Evolutionary conservation across 2,888 invertebrate genomes (phyloP), one percentile per base, ranked within the genome.

Genomic region (Blastobasis adustella): DNA sequence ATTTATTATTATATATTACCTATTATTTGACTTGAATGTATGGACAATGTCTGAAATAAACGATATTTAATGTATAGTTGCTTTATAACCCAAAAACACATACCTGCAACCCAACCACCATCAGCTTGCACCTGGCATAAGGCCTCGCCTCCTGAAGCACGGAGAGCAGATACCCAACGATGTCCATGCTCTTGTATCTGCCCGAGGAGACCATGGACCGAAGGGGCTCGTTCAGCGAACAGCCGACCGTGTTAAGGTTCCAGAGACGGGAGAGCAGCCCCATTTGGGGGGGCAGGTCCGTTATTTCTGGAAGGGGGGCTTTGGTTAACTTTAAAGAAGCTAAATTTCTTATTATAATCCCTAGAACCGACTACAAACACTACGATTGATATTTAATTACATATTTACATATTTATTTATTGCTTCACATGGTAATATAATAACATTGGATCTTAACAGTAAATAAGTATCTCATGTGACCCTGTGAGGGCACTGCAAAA

Each of bases 171-270:
- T 98, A 99, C 0, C 91, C 96, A 47, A 99, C 93, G 37, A 96
- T 93, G 74, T 99, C 98, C 92, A 96, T 96, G 1, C 98, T 98
- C 86, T 97, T 97, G 78, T 96, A 97, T 62, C 96, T 94, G 66
- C 98, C 98, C 54, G 95, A 93, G 49, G 95, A 94, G 54, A 98
- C 94, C 96, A 98, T 97, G 0, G 95, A 93, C 56, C 77, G 93
- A 0, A 98, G 82, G 0, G 98, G 98, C 71, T 98, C 98, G 65
- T 93, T 93, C 8, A 98, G 87, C 37, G 93, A 90, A 71, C 99
- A 99, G 4, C 97, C 97, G 45, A 94, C 91, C 4, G 98, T 95
- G 79, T 96, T 97, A 43, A 99, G 88, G 83, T 98, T 98, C 98
- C 99, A 99, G 43, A 99, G 90, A n/a, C 97, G 93, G 0, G 95